Evolutionary conservation across 2,797 vertebrate species (phyloP), one percentile per base, ranked within the genome.

Genomic region (Paramormyrops hopkinsi): DNA sequence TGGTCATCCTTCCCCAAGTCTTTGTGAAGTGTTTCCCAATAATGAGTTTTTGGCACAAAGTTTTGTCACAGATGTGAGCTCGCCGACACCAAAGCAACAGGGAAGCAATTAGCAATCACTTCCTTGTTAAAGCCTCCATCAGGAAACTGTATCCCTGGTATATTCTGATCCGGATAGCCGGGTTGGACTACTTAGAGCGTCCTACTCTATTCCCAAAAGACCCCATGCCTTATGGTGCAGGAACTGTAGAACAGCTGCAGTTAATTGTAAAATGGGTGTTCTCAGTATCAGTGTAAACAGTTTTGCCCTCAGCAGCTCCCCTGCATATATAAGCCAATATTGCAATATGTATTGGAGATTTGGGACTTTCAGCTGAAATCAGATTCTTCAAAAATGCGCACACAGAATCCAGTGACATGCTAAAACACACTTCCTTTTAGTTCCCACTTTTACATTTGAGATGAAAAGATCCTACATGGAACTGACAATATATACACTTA

Each of bases 101-200:
- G 95, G 94, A 94, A 96, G 94, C 95, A 96, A 96, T 96, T 96
- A 96, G 95, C 95, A 94, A 96, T 96, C 95, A 95, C 88, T 82
- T 93, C 93, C 92, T 94, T 95, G 93, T 95, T 92, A 90, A 95
- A 95, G 94, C 92, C 93, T 91, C 91, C 92, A 90, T 93, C 50
- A 85, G 79, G 88, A 83, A 86, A 89, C 88, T 86, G 82, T 86
- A 85, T 65, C 88, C 84, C 56, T 85, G 56, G 59, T n/a, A 85
- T 37, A 65, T 62, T 65, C 82, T 25, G 25, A 48, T n/a, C 54
- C 9, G 53, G 44, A 41, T 87, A n/a, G 25, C 29, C 29, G 25
- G 54, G 86, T 44, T 56, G 51, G 53, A 87, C 51, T 41, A 89
- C 59, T 59, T 53, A 46, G 37, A 65, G 7, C 19, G 14, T 46